A percentile compares a stretch with the other conserved stretches of the same genome.
Conservation (phyloP, 2,888 invertebrate genomes). For the Micoletzkya japonica region DNA sequence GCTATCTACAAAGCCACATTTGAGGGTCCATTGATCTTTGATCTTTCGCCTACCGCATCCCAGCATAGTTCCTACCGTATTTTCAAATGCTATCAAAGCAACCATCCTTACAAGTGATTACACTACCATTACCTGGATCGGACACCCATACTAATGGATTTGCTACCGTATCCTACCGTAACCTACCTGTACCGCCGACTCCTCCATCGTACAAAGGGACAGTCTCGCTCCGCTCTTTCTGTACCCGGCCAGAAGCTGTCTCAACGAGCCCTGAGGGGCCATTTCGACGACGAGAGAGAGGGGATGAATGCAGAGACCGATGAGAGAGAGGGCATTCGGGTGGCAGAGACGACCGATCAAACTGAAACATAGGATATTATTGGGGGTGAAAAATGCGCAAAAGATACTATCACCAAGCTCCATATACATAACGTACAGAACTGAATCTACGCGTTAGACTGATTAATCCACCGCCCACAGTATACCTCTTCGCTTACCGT, state of each 20-base stretch:
- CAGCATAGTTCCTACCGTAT: neutral
- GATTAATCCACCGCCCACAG: neutral
- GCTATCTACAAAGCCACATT: conserved; percentile 74
- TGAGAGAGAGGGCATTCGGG: conserved; percentile 29
- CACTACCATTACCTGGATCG: too few relatives aligned
- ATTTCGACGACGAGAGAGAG: conserved; percentile 84
- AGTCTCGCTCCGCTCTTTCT: conserved; percentile 81
- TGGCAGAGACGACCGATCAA: conserved; percentile 23
- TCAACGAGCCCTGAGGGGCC: conserved; percentile 74
- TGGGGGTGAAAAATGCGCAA: neutral
- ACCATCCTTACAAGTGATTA: neutral
- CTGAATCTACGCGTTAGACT: too few relatives aligned
- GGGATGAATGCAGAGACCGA: conserved; percentile 81
- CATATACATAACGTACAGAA: too few relatives aligned
- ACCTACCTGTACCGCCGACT: conserved; percentile 79
- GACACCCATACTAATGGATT: neutral
- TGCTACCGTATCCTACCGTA: neutral
- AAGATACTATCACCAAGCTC: neutral
- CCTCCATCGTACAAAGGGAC: conserved; percentile 79
- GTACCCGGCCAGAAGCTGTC: conserved; percentile 76
- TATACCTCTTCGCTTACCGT: neutral
- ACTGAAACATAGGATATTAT: neutral
- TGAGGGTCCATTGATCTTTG: too few relatives aligned
- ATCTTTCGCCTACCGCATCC: neutral
- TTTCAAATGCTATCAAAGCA: conserved; percentile 1